Conservation (phyloP, 2,113 vertebrate species). For the Sitta europaea region DNA sequence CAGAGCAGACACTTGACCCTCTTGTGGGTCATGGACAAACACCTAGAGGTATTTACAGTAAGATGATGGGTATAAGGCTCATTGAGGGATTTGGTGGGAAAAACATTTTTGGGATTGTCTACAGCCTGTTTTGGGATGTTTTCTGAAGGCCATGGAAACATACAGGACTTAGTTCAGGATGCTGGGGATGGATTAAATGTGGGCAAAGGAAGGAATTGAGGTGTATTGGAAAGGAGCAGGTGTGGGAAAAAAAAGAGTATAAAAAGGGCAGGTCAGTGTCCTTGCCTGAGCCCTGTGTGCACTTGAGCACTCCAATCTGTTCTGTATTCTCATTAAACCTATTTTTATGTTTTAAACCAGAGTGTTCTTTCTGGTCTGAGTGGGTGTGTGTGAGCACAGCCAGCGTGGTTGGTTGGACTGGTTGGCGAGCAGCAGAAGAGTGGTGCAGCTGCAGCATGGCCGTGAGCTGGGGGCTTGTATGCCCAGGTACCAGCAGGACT, state of each 20-base stretch:
- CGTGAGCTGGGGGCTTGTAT: accelerated
- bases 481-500: neutral
- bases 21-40: neutral
- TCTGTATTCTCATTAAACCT: neutral
- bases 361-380: neutral
- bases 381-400: neutral
- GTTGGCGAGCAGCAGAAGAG: neutral
- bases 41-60: neutral
- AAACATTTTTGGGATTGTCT: neutral
- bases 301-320: neutral
- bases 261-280: neutral
- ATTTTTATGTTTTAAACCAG: neutral
- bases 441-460: neutral
- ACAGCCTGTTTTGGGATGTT: neutral
- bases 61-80: neutral
- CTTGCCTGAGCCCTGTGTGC: neutral
- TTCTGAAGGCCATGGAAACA: neutral
- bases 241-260: neutral
- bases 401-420: neutral
- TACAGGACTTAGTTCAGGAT: neutral
- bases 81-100: neutral
- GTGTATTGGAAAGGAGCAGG: neutral
- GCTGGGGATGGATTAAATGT: neutral
- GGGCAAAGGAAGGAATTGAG: neutral
- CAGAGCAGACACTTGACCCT: neutral